Percentiles rank a stretch among this genome's conserved stretches.
phyloP scores from a whole-genome alignment of 2,888 invertebrate genomes.

The Clunio marinus region DNA sequence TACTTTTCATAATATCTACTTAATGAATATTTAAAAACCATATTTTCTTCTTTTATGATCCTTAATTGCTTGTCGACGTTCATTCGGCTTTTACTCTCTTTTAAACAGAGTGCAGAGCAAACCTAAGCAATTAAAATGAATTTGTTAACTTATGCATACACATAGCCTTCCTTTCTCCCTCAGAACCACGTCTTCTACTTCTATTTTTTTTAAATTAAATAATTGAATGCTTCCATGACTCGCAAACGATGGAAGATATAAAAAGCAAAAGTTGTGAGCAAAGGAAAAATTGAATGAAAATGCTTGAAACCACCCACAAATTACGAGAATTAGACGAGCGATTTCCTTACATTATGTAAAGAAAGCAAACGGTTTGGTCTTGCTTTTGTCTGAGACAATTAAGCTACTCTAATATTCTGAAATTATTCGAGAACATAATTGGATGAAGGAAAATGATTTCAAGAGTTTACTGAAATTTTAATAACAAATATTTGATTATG shows the following conservation, averaged over 20 bases:
- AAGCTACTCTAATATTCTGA: too few species aligned
- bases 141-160: not conserved
- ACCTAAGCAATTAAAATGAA: slow-evolving; percentile 29
- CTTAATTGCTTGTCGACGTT: slow-evolving; percentile 39
- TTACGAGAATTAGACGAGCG: not conserved
- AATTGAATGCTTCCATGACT: slow-evolving; percentile 6
- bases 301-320: slow-evolving; percentile 15
- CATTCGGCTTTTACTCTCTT: slow-evolving; percentile 17
- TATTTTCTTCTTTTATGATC: slow-evolving; percentile 35
- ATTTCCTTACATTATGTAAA: too few species aligned
- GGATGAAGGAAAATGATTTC: too few species aligned
- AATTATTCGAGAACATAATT: too few species aligned
- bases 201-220: slow-evolving; percentile 4
- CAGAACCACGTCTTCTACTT: not conserved
- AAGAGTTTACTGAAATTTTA: too few species aligned
- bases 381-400: too few species aligned
- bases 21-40: slow-evolving; percentile 38
- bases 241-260: not conserved
- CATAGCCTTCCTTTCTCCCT: not conserved
- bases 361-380: too few species aligned
- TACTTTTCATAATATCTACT: slow-evolving; percentile 38
- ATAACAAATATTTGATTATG: too few species aligned
- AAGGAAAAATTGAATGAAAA: not conserved
- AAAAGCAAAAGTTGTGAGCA: not conserved
- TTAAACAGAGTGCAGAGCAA: not conserved